Percentiles rank a stretch among this genome's conserved stretches.
phyloP scores from a whole-genome alignment of 2,113 vertebrate species.

The Sprattus sprattus region DNA sequence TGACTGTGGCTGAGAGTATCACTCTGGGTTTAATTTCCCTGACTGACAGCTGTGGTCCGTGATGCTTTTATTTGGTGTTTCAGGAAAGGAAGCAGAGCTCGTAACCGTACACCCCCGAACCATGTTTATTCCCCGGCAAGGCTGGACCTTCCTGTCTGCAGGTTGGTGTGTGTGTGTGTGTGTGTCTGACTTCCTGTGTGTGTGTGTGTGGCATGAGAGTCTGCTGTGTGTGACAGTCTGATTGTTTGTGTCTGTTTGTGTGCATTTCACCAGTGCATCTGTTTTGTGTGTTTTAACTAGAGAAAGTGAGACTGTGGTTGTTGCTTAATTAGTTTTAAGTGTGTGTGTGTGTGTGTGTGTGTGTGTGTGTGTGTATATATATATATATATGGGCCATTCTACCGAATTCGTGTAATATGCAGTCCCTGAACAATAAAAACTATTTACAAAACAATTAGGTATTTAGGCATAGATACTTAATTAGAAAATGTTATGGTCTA shows the following conservation, averaged over 20 bases:
- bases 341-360: neutral
- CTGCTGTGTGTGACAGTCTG: neutral
- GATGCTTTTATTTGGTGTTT: slow-evolving; percentile 45
- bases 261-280: neutral
- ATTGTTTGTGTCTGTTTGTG: slow-evolving; percentile 1
- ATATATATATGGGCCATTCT: too few relatives aligned
- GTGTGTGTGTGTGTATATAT: neutral
- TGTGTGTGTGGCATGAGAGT: neutral
- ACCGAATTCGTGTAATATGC: too few relatives aligned
- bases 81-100: slow-evolving; percentile 75
- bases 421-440: too few relatives aligned
- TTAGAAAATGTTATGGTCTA: too few relatives aligned
- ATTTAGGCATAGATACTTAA: too few relatives aligned
- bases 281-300: neutral
- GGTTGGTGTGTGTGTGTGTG: slow-evolving; percentile 63
- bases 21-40: neutral
- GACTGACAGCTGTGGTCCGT: neutral
- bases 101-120: slow-evolving; percentile 81
- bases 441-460: too few relatives aligned
- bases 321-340: too few relatives aligned
- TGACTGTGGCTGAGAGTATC: too few relatives aligned
- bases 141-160: slow-evolving; percentile 84
- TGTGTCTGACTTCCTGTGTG: slow-evolving; percentile 4
- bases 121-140: slow-evolving; percentile 77
- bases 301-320: too few relatives aligned